These are phyloP conservation scores for Drosophila macrospina DNA, from an alignment of 2,888 invertebrate species.

Conservation along the genomic window DNA sequence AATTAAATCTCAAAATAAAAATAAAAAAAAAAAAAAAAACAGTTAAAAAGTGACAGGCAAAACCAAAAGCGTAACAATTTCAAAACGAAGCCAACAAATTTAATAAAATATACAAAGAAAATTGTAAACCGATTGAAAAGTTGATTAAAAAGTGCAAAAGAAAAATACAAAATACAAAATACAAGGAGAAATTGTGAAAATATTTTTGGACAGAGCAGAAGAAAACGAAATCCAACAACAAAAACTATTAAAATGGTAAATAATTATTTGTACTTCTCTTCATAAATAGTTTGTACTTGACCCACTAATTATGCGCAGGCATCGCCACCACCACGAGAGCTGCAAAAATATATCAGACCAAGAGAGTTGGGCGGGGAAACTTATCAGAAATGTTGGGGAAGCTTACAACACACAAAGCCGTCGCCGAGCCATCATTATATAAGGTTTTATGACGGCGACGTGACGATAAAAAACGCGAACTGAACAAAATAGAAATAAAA, in stretches of 20 bases:
- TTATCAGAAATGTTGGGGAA: constrained; percentile 34
- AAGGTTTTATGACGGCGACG: constrained; percentile 64
- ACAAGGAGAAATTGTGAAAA: constrained; percentile 2
- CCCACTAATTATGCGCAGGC: constrained; percentile 65
- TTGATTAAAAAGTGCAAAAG: constrained; percentile 28
- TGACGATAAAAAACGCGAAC: constrained; percentile 65
- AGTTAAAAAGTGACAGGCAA: constrained; percentile 74
- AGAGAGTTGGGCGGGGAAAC: constrained; percentile 3
- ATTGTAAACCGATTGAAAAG: constrained; percentile 53
- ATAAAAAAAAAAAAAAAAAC: constrained; percentile 45
- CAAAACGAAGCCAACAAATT: constrained; percentile 27
- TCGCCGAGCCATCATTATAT: constrained; percentile 63
- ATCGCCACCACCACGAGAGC: constrained; percentile 7
- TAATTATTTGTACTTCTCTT: constrained; percentile 11
- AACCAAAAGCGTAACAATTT: constrained; percentile 37
- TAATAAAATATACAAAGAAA: constrained; percentile 31
- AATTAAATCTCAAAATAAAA: no score
- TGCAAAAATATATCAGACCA: constrained; percentile 16
- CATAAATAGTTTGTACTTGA: constrained; percentile 59
- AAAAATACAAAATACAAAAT: neutral
- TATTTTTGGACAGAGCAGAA: constrained; percentile 12
- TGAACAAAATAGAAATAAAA: no score
- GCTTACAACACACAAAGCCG: constrained; percentile 10
- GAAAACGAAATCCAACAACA: constrained; percentile 15
- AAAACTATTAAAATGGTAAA: constrained; percentile 49